Conservation (phyloP, 2,888 invertebrate genomes). For the Drosophila cracens region DNA sequence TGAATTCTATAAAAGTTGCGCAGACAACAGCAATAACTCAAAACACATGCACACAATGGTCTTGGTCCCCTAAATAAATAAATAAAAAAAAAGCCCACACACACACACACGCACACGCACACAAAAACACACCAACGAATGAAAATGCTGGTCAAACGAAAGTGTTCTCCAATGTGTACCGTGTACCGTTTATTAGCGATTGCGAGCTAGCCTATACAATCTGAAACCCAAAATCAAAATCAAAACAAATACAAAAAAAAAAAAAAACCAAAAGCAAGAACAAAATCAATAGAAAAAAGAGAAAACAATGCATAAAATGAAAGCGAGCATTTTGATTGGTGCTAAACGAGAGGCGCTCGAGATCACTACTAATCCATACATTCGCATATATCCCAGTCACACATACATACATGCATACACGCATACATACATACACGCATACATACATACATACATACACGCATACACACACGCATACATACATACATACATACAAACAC, state of each 20-base stretch:
- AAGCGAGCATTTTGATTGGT: constrained; percentile 6
- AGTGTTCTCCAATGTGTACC: not conserved
- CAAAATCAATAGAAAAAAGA: not conserved
- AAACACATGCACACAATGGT: constrained; percentile 38
- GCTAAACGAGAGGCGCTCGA: constrained; percentile 29
- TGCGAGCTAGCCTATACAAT: constrained; percentile 20
- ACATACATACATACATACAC: constrained; percentile 18
- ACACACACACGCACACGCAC: constrained; percentile 1
- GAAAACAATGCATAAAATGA: not conserved
- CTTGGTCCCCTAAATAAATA: constrained; percentile 31
- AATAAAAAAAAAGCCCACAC: not conserved
- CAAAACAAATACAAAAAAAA: constrained; percentile 12
- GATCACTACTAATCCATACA: constrained; percentile 38
- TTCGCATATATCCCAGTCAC: constrained; percentile 8
- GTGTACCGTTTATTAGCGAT: constrained; percentile 19
- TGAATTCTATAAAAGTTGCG: constrained; percentile 16
- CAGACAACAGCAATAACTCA: constrained; percentile 17
- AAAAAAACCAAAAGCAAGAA: constrained; percentile 2
- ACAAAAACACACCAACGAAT: not conserved
- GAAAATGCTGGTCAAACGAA: not conserved
- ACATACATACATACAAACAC: constrained; percentile 9
- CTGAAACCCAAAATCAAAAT: not conserved
- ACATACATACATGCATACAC: constrained; percentile 16
- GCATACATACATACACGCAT: constrained; percentile 11
- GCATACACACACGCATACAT: constrained; percentile 20